These are phyloP conservation scores for Actinemys pallida DNA, from an alignment of 2,113 vertebrate species.

Conservation along the genomic window DNA sequence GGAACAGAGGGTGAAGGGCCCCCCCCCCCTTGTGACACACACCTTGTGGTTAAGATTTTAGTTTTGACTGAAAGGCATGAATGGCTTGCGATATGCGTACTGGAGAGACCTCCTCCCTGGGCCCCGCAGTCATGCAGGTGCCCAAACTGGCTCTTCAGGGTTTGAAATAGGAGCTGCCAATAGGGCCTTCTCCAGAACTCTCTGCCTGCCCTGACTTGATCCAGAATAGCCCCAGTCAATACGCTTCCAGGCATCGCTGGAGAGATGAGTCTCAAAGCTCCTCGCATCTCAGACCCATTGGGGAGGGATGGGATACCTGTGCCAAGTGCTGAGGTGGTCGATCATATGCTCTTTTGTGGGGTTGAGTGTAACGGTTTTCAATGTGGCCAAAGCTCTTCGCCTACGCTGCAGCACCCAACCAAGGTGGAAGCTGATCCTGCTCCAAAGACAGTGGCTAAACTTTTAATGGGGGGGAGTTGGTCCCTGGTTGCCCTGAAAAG, in stretches of 20 bases:
- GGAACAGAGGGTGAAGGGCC: neutral
- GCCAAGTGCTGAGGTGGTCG: neutral
- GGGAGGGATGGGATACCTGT: neutral
- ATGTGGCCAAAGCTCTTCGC: too few species aligned
- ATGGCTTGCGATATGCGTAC: too few species aligned
- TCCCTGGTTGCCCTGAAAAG: too few species aligned
- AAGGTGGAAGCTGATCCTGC: accelerated
- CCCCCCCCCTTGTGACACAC: neutral
- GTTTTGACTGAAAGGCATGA: neutral
- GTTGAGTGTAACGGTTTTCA: too few species aligned
- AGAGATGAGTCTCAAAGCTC: neutral
- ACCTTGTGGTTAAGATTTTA: neutral
- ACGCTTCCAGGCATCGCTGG: neutral
- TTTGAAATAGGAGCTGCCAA: neutral
- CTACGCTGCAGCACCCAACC: neutral
- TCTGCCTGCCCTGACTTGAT: neutral
- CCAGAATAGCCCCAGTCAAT: neutral
- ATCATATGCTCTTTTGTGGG: too few species aligned
- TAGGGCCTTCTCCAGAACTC: neutral
- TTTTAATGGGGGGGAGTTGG: neutral
- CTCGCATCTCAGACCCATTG: neutral
- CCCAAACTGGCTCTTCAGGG: neutral
- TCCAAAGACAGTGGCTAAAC: neutral
- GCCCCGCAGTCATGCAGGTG: too few species aligned
- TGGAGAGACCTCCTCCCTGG: neutral